Percentiles rank a stretch among this genome's conserved stretches.
These are phyloP conservation scores for Calycopis cecrops DNA, from an alignment of 1,140 invertebrate genomes.

Conservation along the genomic window DNA sequence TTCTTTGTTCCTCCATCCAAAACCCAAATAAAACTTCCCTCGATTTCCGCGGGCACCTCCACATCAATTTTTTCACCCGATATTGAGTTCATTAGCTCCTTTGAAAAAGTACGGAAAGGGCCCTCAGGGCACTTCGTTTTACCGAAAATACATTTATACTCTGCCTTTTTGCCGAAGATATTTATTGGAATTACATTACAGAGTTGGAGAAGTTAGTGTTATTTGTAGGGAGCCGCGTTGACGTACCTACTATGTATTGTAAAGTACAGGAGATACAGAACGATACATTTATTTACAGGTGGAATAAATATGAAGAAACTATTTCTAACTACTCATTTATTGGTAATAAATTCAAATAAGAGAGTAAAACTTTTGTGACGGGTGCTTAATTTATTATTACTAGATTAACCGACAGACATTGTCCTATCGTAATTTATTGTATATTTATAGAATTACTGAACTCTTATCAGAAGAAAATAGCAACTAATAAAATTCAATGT, in stretches of 20 bases:
- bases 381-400: too few species aligned
- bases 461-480: too few species aligned
- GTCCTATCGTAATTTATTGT: too few species aligned
- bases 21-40: constrained; percentile 17
- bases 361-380: too few species aligned
- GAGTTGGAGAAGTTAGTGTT: constrained; percentile 2
- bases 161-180: constrained; percentile 14
- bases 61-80: constrained; percentile 21
- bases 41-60: constrained; percentile 18
- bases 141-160: constrained; percentile 17
- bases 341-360: too few species aligned
- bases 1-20: constrained; percentile 21
- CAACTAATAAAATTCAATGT: too few species aligned
- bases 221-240: background rate
- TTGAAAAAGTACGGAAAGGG: constrained; percentile 22
- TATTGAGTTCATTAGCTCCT: constrained; percentile 27
- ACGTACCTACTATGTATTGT: background rate
- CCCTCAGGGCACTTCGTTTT: constrained; percentile 19
- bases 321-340: too few species aligned
- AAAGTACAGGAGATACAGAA: too few species aligned
- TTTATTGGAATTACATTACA: constrained; percentile 11
- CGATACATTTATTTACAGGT: too few species aligned
- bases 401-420: too few species aligned
- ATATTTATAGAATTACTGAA: too few species aligned
- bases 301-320: too few species aligned